Base-by-base conservation (phyloP, 1,140 invertebrate genomes). In the Drosophila elegans region DNA sequence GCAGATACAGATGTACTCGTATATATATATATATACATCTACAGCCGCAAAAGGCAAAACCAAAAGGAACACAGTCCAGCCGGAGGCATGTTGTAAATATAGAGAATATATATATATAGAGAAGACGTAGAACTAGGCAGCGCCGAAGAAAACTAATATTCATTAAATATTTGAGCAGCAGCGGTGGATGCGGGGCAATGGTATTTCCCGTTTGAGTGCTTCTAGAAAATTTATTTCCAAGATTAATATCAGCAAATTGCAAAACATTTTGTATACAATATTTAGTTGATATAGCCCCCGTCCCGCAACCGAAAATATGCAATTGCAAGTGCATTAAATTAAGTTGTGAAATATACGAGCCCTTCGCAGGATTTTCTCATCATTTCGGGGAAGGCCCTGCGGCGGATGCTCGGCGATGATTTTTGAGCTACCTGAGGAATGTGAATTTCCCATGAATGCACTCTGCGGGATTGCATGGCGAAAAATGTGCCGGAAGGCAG, bases 171-270 rank as follows among this genome's bases (percentile, higher is more conserved):
- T 88, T 88, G 72, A 53, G 55, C 36, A 78, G 52, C 60, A 64
- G 78, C 41, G 55, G 61, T 45, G 21, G 51, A 29, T 59, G 54
- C 42, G 34, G 57, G 39, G 41, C 46, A 32, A 34, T 44, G 66
- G 75, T 63, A 80, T 88, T 88, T 83, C 27, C 83, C 80, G 73
- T 89, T 89, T 72, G 84, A 88, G 72, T 80, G 83, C 84, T 54
- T 78, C 73, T 4, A 78, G 64, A 71, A 80, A 80, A 88, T 89
- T 89, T 77, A 83, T 88, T 89, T 89, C 45, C 34, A 48, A 84
- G 67, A 72, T 89, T 84, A 83, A 84, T 80, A 74, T 68, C 53
- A 66, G 71, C 38, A 86, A 86, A 88, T 88, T 88, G 80, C 68
- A 78, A 21, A 69, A 69, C 75, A 60, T 61, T 62, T 81, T 76